Conservation (phyloP, 2,113 vertebrate genomes). For the Xenopus laevis region DNA sequence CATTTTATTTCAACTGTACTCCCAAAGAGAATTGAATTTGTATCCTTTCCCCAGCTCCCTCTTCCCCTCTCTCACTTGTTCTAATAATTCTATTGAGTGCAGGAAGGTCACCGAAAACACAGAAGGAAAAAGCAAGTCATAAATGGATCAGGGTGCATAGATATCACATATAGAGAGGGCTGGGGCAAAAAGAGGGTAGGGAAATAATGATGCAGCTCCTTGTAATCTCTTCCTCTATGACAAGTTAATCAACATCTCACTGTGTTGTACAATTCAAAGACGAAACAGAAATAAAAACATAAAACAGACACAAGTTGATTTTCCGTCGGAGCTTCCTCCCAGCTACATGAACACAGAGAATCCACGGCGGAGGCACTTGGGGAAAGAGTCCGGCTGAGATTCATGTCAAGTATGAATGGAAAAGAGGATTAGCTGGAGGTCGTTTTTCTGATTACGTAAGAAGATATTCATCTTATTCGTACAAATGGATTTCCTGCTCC, state of each 20-base stretch:
- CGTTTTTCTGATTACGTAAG: constrained; percentile 9
- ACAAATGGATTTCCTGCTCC: constrained; percentile 23
- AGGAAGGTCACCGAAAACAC: too few relatives aligned
- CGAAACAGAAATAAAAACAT: constrained; percentile 10
- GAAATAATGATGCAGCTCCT: too few relatives aligned
- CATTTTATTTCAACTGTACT: too few relatives aligned
- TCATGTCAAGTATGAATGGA: background rate
- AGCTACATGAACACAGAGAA: constrained; percentile 23
- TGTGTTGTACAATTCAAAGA: background rate
- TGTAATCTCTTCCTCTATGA: background rate
- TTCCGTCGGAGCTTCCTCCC: constrained; percentile 36
- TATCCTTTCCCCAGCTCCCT: too few relatives aligned
- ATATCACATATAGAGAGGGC: too few relatives aligned
- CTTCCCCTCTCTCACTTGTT: too few relatives aligned
- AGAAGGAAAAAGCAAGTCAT: too few relatives aligned
- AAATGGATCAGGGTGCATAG: too few relatives aligned
- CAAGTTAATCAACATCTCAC: constrained; percentile 5
- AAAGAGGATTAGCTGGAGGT: constrained; percentile 7
- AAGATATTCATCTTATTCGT: constrained; percentile 26
- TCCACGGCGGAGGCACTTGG: constrained; percentile 34
- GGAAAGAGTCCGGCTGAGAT: constrained; percentile 31
- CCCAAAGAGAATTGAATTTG: too few relatives aligned
- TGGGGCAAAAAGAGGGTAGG: too few relatives aligned
- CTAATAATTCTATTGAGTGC: too few relatives aligned
- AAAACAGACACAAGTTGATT: background rate